Base-by-base conservation (phyloP, 2,888 invertebrate species). In the Zaprionus lineosus region DNA sequence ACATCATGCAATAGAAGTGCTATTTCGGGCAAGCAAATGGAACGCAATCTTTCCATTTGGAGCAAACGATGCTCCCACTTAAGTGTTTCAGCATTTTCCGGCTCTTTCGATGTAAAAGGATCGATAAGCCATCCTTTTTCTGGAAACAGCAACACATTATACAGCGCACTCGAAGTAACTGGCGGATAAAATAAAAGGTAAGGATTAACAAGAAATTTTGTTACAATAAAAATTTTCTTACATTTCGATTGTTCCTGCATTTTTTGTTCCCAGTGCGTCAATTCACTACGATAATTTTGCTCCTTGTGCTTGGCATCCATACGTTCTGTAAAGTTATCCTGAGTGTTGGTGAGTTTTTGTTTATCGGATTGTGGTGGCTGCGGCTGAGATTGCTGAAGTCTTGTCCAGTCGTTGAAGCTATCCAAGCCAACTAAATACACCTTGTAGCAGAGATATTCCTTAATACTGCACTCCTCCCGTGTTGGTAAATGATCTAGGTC, bases 81-180 rank as follows among this genome's bases (percentile, higher is more conserved):
- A 12, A 89, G 72, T 33, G 89, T 89, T 41, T 92, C 91, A 88
- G 91, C 74, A 34, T 88, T 83, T n/a, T 81, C 73, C 0, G 91
- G 91, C 58, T 91, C 91, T 46, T 91, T 91, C 11, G 91, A 90
- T 36, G 91, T 91, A 68, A 89, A 91, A 9, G 93, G 92, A 87
- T 97, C 97, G 34, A 93, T 92, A 57, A 98, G 92, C 98, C 98
- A 98, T 3, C 98, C 97, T 16, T 94, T 95, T 75, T 96, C 95
- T 2, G 97, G 96, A 87, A 98, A 98, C 6, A 96, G 89, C 26
- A 98, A 88, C 0, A 98, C 95, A 89, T 97, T 97, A 89, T 95
- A 96, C 4, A 98, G 91, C 44, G 95, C 91, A 61, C 94, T 94
- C 76, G 94, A 94, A 0, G 96, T 94, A 51, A 93, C 94, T 94